Base-by-base conservation (phyloP, 2,888 invertebrate species). In the Altica lythri region DNA sequence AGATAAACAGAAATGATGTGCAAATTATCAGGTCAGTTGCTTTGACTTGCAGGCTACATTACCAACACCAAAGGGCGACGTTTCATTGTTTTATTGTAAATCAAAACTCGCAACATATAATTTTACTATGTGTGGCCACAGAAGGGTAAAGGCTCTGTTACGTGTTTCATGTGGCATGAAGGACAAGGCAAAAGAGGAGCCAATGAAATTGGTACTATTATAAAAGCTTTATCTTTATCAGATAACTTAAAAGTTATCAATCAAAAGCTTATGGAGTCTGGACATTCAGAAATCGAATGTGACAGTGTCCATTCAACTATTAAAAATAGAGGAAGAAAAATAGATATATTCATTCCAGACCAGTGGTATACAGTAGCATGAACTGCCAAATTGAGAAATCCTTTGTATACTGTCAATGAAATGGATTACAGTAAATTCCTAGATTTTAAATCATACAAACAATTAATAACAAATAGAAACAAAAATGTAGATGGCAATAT, bases 111-210 rank as follows among this genome's bases (percentile, higher is more conserved):
- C 8, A 8, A 22, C 22, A 22, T 22, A 22, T 8, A 22, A 22
- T 8, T 22, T 22, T 22, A 22, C 22, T 5, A 8, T 22, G 22
- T 5, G 8, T 22, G 22, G 8, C 22, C 22, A n/a, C n/a, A n/a
- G n/a, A n/a, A 5, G 22, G 29, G 12, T 43, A 3, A 4, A 6
- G 4, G n/a, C 4, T 3, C 3, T 3, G 30, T 16, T 4, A 35
- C 35, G 2, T 55, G 53, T 42, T 60, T 43, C 34, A 61, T 61
- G 59, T 62, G 57, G 57, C 58, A 58, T 37, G 51, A 57, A 52
- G 57, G 47, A 38, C 40, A 43, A 30, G 61, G 59, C 57, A 55
- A 55, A 59, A 59, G 19, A 18, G 60, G 13, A 61, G 59, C 32
- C 47, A 30, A 18, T 48, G 51, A 6, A 52, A 56, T 49, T 12